Conservation (phyloP, 2,888 invertebrate genomes). For the Melikaiella ostensackeni region DNA sequence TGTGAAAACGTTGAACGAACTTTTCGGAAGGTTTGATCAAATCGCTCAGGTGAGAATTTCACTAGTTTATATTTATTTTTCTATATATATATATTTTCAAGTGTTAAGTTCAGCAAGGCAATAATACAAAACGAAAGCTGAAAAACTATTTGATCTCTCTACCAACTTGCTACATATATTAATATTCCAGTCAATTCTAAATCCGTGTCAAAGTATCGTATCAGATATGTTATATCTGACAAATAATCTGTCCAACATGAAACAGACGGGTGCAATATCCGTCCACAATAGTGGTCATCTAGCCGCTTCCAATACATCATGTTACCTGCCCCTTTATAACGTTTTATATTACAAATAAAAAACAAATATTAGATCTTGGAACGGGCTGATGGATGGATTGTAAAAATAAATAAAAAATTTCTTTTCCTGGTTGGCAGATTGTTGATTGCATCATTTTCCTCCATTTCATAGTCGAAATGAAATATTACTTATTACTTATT, state of each 20-base stretch:
- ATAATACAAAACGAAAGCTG: background rate
- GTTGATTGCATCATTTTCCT: background rate
- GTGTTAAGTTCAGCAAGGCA: background rate
- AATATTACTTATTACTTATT: background rate
- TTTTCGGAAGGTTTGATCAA: slow-evolving; percentile 98
- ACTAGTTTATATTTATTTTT: slow-evolving; percentile 30
- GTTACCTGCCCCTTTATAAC: background rate
- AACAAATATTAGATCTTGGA: no score
- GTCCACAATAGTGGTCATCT: background rate
- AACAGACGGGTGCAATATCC: slow-evolving; percentile 9
- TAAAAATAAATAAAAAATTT: background rate
- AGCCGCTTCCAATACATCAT: background rate
- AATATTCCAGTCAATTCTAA: background rate
- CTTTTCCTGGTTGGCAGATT: background rate
- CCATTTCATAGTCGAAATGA: background rate
- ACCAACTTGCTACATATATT: no score
- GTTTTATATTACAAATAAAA: no score
- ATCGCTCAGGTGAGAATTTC: slow-evolving; percentile 90
- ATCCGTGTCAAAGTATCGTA: background rate
- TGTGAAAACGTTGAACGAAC: slow-evolving; percentile 96
- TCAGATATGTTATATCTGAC: background rate
- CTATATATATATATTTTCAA: no score
- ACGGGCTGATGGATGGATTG: no score
- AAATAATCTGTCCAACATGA: background rate
- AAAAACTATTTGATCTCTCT: background rate